These are phyloP conservation scores for Pharmacophagus antenor DNA, from an alignment of 2,888 invertebrate species.

Conservation along the genomic window DNA sequence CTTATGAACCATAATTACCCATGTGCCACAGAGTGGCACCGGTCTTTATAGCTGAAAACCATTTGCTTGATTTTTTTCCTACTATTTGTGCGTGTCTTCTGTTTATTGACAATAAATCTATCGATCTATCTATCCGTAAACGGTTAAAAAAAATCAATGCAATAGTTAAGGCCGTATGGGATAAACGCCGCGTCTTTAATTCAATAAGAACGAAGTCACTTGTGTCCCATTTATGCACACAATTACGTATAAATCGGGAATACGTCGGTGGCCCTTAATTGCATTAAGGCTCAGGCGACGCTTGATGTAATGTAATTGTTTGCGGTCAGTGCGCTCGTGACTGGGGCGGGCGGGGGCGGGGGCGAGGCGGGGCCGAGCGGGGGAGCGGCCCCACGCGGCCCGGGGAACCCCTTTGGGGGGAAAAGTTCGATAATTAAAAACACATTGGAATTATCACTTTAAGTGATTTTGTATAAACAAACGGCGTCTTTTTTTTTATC, in stretches of 20 bases:
- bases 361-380: not conserved
- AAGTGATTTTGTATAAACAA: not conserved
- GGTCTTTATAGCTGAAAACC: no score
- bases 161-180: not conserved
- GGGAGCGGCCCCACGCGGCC: not conserved
- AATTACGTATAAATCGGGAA: conserved; percentile 48
- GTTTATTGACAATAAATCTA: no score
- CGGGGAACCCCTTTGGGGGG: not conserved
- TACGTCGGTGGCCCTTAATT: conserved; percentile 48
- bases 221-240: conserved; percentile 33
- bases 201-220: conserved; percentile 18
- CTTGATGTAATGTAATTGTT: conserved; percentile 56
- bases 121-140: no score
- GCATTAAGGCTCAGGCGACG: conserved; percentile 47
- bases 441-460: no score
- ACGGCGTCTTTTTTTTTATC: not conserved
- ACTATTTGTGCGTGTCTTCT: no score
- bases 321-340: conserved; percentile 46
- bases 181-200: not conserved
- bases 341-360: conserved; percentile 18
- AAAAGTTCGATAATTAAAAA: not conserved
- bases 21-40: no score
- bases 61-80: no score
- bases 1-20: no score
- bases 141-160: no score